These are phyloP conservation scores for Eupithecia insigniata DNA, from an alignment of 2,888 invertebrate species.

Conservation along the genomic window DNA sequence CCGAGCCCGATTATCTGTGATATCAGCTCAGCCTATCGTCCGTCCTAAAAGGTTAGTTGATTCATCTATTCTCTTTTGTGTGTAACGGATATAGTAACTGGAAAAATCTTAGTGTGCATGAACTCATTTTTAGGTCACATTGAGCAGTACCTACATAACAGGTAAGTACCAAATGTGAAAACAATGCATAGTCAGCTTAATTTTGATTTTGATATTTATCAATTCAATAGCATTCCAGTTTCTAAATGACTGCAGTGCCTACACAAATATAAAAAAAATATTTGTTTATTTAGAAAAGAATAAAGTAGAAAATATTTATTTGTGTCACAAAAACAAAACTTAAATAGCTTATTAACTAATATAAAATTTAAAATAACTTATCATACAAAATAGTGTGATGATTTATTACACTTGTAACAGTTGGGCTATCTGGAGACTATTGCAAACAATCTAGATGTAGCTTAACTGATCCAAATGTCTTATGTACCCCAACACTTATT, in stretches of 20 bases:
- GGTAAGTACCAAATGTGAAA: neutral
- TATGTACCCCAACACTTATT: neutral
- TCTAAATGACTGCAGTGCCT: neutral
- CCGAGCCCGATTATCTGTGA: constrained; percentile 85
- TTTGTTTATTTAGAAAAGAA: neutral
- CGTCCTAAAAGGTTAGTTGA: constrained; percentile 80
- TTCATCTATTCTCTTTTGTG: neutral
- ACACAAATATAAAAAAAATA: neutral
- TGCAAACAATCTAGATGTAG: too few species aligned
- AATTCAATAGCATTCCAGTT: neutral
- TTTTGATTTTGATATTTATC: neutral
- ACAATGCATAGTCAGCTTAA: neutral
- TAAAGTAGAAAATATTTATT: too few species aligned
- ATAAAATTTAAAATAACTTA: too few species aligned
- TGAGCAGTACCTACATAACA: neutral
- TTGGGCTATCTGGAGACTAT: neutral
- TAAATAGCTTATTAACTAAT: too few species aligned
- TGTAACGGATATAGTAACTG: neutral
- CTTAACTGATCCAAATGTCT: neutral
- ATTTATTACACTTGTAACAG: neutral
- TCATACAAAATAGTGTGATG: too few species aligned
- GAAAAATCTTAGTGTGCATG: neutral
- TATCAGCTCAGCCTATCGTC: constrained; percentile 85
- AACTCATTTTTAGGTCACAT: constrained; percentile 1
- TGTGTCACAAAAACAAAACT: too few species aligned